A percentile compares a stretch with the other conserved stretches of the same genome.
Conservation (phyloP, 2,797 vertebrate species). For the Uromys caudimaculatus region DNA sequence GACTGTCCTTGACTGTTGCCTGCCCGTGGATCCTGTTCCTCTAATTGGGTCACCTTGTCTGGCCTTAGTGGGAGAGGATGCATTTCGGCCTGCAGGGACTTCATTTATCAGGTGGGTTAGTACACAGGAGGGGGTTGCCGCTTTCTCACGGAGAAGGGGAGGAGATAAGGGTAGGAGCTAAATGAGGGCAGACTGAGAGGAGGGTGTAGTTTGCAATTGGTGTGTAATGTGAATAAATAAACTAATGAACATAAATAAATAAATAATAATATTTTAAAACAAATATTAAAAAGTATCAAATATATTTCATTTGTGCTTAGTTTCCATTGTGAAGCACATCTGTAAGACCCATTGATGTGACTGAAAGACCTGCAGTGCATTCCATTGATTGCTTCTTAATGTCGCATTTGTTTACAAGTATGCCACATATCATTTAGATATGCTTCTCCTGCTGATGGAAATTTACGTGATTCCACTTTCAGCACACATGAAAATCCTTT, state of each 20-base stretch:
- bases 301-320: neutral
- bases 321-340: neutral
- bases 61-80: neutral
- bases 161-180: rapidly evolving
- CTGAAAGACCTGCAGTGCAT: neutral
- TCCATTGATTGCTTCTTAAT: neutral
- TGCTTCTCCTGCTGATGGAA: neutral
- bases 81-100: neutral
- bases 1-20: neutral
- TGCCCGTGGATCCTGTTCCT: neutral
- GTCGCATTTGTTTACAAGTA: neutral
- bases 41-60: neutral
- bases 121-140: neutral
- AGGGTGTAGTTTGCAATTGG: neutral
- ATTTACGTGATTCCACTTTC: neutral
- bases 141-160: neutral
- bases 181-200: neutral
- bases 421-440: neutral
- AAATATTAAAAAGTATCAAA: neutral
- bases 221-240: neutral
- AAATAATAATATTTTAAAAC: neutral
- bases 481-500: neutral
- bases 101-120: neutral
- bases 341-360: neutral
- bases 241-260: neutral